These are phyloP conservation scores for Myrmophylax atrothorax DNA, from an alignment of 2,113 vertebrate species.

Conservation along the genomic window DNA sequence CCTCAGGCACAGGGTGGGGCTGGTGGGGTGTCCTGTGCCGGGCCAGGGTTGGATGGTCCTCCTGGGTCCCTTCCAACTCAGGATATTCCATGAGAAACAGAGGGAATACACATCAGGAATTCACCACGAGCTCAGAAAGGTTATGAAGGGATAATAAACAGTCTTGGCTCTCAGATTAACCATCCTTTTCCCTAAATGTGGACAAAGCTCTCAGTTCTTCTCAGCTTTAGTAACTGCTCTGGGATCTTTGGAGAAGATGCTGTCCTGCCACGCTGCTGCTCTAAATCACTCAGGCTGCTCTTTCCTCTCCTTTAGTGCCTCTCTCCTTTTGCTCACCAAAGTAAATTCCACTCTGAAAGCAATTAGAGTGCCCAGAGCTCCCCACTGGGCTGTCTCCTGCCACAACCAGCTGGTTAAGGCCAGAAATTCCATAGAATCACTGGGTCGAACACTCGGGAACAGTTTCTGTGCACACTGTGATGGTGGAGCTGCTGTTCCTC, in stretches of 20 bases:
- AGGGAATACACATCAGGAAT: background rate
- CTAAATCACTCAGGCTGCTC: background rate
- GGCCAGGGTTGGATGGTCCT: background rate
- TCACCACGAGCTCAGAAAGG: background rate
- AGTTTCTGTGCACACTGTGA: fast-evolving
- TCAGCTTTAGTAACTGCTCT: background rate
- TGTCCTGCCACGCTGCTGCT: background rate
- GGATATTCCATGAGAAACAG: background rate
- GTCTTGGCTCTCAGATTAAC: background rate
- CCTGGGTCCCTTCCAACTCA: background rate
- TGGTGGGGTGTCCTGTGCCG: background rate
- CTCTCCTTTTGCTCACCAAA: background rate
- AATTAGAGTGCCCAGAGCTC: background rate
- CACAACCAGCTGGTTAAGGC: background rate
- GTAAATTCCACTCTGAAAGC: background rate
- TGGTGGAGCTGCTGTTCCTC: background rate
- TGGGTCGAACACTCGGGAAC: background rate
- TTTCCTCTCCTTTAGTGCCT: background rate
- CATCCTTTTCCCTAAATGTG: background rate
- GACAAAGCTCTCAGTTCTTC: background rate
- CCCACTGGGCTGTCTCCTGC: background rate
- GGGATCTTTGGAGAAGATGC: background rate
- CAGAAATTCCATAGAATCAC: background rate
- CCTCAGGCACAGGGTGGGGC: background rate
- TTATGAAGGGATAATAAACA: background rate